These are phyloP conservation scores for Nasonia oneida DNA, from an alignment of 2,888 invertebrate species.

Conservation along the genomic window DNA sequence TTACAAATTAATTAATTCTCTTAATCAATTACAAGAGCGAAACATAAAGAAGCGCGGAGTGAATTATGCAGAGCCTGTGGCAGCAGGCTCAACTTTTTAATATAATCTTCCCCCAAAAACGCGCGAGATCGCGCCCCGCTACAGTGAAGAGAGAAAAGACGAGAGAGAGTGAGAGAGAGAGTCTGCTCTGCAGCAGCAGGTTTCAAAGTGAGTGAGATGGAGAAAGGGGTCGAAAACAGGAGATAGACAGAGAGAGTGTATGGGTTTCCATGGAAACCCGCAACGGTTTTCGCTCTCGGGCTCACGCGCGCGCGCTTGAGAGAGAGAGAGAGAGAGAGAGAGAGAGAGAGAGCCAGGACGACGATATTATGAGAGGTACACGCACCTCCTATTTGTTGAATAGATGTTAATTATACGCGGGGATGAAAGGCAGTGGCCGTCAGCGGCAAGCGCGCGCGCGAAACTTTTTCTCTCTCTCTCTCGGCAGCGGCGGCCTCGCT, in stretches of 20 bases:
- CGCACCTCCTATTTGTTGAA: conserved; percentile 58
- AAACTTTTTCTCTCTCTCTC: conserved; percentile 41
- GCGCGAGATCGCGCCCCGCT: background rate
- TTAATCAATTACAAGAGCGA: conserved; percentile 13
- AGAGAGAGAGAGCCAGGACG: background rate
- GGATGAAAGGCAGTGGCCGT: conserved; percentile 34
- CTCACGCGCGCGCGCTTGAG: background rate
- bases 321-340: background rate
- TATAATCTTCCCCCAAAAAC: conserved; percentile 24
- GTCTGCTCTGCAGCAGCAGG: background rate
- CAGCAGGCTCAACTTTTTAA: conserved; percentile 42
- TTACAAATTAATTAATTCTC: background rate
- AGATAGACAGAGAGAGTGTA: background rate
- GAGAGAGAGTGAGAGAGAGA: background rate
- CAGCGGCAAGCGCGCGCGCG: conserved; percentile 27
- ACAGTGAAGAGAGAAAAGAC: background rate
- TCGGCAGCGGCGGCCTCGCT: background rate
- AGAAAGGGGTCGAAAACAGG: conserved; percentile 36
- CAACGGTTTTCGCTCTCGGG: background rate
- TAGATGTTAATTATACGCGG: conserved; percentile 61
- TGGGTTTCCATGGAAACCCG: conserved; percentile 56
- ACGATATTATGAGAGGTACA: conserved; percentile 54
- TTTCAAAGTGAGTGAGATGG: conserved; percentile 5
- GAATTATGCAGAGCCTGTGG: background rate
- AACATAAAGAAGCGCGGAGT: conserved; percentile 13